These are phyloP conservation scores for Sinella curviseta DNA, from an alignment of 1,140 invertebrate genomes.

Conservation along the genomic window DNA sequence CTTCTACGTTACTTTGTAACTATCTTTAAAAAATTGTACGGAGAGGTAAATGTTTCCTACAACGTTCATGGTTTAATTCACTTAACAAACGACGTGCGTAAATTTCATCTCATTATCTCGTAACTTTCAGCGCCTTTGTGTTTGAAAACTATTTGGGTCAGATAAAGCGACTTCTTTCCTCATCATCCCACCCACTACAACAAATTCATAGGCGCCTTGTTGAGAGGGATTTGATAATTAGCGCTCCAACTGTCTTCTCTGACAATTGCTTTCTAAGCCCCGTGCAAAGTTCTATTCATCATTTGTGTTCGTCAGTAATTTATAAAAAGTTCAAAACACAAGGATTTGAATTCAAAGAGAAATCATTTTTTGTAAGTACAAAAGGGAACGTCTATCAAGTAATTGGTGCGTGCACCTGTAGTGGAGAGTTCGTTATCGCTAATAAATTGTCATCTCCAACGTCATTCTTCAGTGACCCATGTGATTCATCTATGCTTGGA, in stretches of 20 bases:
- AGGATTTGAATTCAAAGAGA: not conserved
- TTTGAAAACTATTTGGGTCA: slow-evolving; percentile 31
- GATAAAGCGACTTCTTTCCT: slow-evolving; percentile 21
- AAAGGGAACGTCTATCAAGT: not conserved
- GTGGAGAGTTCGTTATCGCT: not conserved
- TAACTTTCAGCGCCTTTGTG: slow-evolving; percentile 26
- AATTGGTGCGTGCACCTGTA: too few relatives aligned
- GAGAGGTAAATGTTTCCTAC: slow-evolving; percentile 22
- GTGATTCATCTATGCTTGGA: not conserved
- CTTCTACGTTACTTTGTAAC: slow-evolving; percentile 32
- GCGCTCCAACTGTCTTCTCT: not conserved
- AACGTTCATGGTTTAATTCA: slow-evolving; percentile 40
- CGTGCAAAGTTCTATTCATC: not conserved
- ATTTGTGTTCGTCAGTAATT: too few relatives aligned
- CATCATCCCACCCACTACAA: not conserved
- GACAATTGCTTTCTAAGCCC: not conserved
- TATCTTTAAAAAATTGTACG: slow-evolving; percentile 29
- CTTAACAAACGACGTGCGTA: slow-evolving; percentile 29
- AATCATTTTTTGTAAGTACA: not conserved
- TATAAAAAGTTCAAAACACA: not conserved
- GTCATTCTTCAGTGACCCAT: not conserved
- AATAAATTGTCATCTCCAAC: not conserved
- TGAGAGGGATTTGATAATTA: not conserved
- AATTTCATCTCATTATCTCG: slow-evolving; percentile 16
- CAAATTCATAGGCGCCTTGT: not conserved